Conservation (phyloP, 2,888 invertebrate species). For the Mythimna lalbum region DNA sequence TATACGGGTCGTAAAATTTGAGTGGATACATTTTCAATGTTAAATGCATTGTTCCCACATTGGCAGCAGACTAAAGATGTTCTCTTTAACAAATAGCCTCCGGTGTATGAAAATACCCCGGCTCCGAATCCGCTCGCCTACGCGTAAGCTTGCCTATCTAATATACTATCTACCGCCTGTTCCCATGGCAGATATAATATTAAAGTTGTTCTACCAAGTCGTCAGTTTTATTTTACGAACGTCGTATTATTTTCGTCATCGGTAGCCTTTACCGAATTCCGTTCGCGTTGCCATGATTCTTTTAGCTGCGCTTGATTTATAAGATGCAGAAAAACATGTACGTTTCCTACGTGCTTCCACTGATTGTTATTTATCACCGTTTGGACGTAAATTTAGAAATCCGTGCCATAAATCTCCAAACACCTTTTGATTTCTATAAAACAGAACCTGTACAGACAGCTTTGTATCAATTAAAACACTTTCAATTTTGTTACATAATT, state of each 20-base stretch:
- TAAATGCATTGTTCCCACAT: slow-evolving; percentile 56
- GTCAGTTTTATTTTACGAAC: slow-evolving; percentile 61
- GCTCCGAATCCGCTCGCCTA: slow-evolving; percentile 78
- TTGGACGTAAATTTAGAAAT: slow-evolving; percentile 18
- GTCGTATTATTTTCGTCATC: slow-evolving; percentile 54
- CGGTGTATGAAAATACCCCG: slow-evolving; percentile 75
- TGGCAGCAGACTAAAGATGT: slow-evolving; percentile 62
- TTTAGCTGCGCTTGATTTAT: slow-evolving; percentile 54
- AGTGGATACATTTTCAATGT: slow-evolving; percentile 45
- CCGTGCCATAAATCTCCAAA: slow-evolving; percentile 15
- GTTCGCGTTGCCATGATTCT: slow-evolving; percentile 44
- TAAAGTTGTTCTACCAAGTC: slow-evolving; percentile 58
- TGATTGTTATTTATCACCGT: slow-evolving; percentile 40
- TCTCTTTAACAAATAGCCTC: slow-evolving; percentile 62
- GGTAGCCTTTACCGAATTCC: slow-evolving; percentile 57
- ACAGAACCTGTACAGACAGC: slow-evolving; percentile 6
- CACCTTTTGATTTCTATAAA: slow-evolving; percentile 18
- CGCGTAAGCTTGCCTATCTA: slow-evolving; percentile 69
- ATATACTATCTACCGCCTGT: slow-evolving; percentile 71
- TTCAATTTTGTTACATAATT: slow-evolving; percentile 34
- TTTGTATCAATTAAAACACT: slow-evolving; percentile 18
- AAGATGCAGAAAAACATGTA: slow-evolving; percentile 53
- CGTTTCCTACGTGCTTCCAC: slow-evolving; percentile 32
- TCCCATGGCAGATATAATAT: slow-evolving; percentile 69
- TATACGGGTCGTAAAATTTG: slow-evolving; percentile 29